Evolutionary conservation across 2,888 invertebrate species (phyloP), one percentile per base, ranked within the genome.

Genomic region (Caenorhabditis wallacei): DNA sequence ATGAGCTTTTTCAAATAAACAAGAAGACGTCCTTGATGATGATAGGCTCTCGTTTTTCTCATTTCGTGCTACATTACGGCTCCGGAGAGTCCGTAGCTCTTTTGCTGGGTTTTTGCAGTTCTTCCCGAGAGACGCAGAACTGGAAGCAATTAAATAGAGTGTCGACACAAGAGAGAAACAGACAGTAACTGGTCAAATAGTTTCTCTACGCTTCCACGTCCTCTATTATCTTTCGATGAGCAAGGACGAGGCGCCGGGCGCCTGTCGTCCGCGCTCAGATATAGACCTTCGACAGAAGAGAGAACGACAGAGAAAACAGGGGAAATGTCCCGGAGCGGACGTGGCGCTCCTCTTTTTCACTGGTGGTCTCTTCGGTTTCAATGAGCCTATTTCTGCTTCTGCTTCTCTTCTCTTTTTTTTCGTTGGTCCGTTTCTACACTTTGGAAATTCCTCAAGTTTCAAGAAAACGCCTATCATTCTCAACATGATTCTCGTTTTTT

Each of bases 311-410:
- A 59, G 22, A 59, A 59, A 18, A 18, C 10, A 59, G 18, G 26
- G n/a, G 37, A 37, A 18, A 35, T 37, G 57, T 35, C 37, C 53
- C n/a, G 56, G 35, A 2, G 63, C 26, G 63, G 63, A 63, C 63
- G 63, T 63, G 63, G 63, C 63, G 63, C 46, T 24, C 20, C 63
- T 63, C 46, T 46, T 24, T 63, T 63, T 63, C 63, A 26, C 63
- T 46, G 46, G 46, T 13, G 20, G 37, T 59, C 57, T 59, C 57
- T 59, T 59, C 22, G 18, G 56, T 51, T 22, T 8, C n/a, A 51
- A 3, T 26, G 26, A 54, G 24, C 8, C 37, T 61, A 8, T 22
- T 43, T 43, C 18, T 43, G n/a, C 26, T 13, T 26, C n/a, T 43
- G 7, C 10, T 61, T 43, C 10, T 56, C 16, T 16, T 3, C 1